phyloP scores from a whole-genome alignment of 30 jellyfish, hydroid and myxozoan genomes.

The Pelagia noctiluca region DNA sequence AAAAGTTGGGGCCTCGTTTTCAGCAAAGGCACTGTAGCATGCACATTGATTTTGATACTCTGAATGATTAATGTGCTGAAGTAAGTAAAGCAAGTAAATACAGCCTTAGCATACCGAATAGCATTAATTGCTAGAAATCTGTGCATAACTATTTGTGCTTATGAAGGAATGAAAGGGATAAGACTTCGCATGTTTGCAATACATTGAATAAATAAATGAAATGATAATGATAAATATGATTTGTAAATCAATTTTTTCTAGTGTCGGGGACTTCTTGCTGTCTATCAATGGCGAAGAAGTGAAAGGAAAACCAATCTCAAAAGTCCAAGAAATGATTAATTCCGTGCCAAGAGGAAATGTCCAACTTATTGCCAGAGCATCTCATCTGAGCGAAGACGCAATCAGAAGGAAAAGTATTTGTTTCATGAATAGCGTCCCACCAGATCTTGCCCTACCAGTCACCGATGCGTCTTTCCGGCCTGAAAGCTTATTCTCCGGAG shows the following conservation, averaged over 20 bases:
- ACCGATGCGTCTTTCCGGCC: slow-evolving; percentile 18
- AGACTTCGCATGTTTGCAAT: no score
- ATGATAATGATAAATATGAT: background rate
- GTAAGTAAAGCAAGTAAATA: no score
- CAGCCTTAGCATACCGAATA: no score
- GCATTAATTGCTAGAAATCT: no score
- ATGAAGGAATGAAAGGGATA: no score
- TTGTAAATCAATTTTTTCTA: slow-evolving; percentile 7
- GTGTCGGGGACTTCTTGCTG: slow-evolving; percentile 86
- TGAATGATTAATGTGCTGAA: no score
- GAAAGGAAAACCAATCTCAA: slow-evolving; percentile 92
- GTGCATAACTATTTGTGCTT: no score
- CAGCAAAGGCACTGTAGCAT: no score
- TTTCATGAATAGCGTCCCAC: slow-evolving; percentile 20
- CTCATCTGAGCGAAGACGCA: slow-evolving; percentile 47
- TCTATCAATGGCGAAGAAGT: slow-evolving; percentile 87
- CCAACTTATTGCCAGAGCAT: slow-evolving; percentile 80
- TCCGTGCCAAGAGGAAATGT: slow-evolving; percentile 92
- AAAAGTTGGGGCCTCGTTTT: no score
- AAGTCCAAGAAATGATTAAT: slow-evolving; percentile 69
- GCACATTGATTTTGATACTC: no score
- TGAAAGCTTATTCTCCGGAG: slow-evolving; percentile 68
- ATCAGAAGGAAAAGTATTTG: slow-evolving; percentile 35
- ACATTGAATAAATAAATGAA: no score
- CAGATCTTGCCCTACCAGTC: background rate